A percentile compares a stretch with the other conserved stretches of the same genome.
Conservation (phyloP, 2,888 invertebrate genomes). For the Gryllus longicercus region DNA sequence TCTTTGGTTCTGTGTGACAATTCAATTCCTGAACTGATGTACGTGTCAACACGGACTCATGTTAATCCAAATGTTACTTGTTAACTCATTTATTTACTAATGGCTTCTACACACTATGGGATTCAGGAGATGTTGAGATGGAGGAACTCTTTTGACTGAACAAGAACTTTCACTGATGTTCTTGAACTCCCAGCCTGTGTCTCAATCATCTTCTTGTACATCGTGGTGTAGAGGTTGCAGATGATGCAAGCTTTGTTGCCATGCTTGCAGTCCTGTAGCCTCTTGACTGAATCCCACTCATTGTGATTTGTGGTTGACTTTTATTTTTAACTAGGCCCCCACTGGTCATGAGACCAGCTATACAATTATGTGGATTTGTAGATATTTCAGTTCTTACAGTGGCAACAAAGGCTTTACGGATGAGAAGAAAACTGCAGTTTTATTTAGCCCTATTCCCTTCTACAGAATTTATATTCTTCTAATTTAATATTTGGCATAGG, state of each 20-base stretch:
- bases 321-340: constrained; percentile 19
- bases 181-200: not conserved
- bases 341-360: not conserved
- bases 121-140: not conserved
- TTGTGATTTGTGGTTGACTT: not conserved
- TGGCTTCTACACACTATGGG: constrained; percentile 25
- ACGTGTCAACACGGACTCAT: constrained; percentile 17
- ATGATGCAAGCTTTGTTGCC: constrained; percentile 5
- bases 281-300: not conserved
- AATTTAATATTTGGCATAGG: no score
- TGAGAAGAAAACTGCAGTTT: constrained; percentile 18
- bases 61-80: constrained; percentile 4
- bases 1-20: constrained; percentile 11
- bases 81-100: constrained; percentile 29
- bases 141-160: not conserved
- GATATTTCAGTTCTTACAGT: constrained; percentile 19
- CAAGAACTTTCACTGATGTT: not conserved
- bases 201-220: not conserved
- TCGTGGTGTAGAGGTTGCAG: not conserved
- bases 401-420: constrained; percentile 26
- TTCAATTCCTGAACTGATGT: not conserved
- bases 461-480: no score
- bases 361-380: constrained; percentile 27
- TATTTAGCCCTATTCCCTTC: not conserved
- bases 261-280: not conserved